Conservation (phyloP, 2,888 invertebrate species). For the Stenurella melanura region DNA sequence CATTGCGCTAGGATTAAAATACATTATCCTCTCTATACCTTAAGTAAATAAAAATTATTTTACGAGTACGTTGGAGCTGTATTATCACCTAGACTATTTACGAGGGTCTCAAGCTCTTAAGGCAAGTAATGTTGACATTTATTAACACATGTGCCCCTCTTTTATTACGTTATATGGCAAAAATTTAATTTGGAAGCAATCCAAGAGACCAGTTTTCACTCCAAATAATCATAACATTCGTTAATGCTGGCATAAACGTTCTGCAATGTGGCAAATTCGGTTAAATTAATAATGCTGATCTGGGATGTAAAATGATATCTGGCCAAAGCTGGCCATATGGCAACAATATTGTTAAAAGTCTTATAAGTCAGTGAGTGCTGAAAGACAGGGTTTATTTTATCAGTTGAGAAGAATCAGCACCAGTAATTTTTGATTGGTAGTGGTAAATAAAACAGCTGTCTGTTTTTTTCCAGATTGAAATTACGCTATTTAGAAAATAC, state of each 20-base stretch:
- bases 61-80: background rate
- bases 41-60: slow-evolving; percentile 4
- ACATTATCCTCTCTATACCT: background rate
- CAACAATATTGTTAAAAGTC: background rate
- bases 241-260: slow-evolving; percentile 33
- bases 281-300: slow-evolving; percentile 12
- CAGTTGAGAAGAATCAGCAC: too few relatives aligned
- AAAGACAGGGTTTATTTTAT: too few relatives aligned
- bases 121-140: slow-evolving; percentile 39
- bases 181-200: slow-evolving; percentile 44
- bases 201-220: slow-evolving; percentile 34
- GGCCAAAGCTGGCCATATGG: background rate
- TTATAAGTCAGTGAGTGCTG: too few relatives aligned
- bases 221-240: slow-evolving; percentile 35
- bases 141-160: slow-evolving; percentile 39
- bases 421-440: too few relatives aligned
- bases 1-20: background rate
- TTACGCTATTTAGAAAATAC: too few relatives aligned
- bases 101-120: slow-evolving; percentile 25
- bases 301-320: background rate
- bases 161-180: slow-evolving; percentile 40
- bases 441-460: too few relatives aligned
- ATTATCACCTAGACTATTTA: slow-evolving; percentile 22
- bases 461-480: too few relatives aligned
- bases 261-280: slow-evolving; percentile 31